Percentiles rank a stretch among this genome's conserved stretches.
phyloP scores from a whole-genome alignment of 2,113 vertebrate genomes.

The Protobothrops flavoviridis region DNA sequence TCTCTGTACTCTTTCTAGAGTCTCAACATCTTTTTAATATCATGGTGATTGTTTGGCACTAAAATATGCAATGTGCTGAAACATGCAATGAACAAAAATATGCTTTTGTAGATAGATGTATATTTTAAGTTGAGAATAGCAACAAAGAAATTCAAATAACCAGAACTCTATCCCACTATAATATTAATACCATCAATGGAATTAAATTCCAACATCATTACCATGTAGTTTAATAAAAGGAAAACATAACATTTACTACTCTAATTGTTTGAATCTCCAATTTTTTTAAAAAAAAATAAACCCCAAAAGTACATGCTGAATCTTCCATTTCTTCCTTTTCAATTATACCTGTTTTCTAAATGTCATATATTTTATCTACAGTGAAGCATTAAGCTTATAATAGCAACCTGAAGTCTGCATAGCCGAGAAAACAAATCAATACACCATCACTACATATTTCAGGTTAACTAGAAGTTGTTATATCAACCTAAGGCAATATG shows the following conservation, averaged over 20 bases:
- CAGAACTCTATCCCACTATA: neutral
- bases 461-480: neutral
- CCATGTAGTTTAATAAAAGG: neutral
- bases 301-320: neutral
- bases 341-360: neutral
- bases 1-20: too few relatives aligned
- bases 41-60: neutral
- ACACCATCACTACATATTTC: neutral
- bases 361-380: neutral
- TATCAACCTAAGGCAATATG: neutral
- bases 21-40: too few relatives aligned
- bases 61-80: neutral
- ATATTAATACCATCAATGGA: too few relatives aligned
- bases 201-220: neutral
- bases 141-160: slow-evolving; percentile 38
- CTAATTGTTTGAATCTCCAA: too few relatives aligned
- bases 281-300: neutral
- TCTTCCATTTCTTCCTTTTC: too few relatives aligned
- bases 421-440: neutral
- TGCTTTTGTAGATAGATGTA: neutral
- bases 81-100: neutral
- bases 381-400: neutral
- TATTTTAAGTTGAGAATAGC: slow-evolving; percentile 30
- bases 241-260: too few relatives aligned
- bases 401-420: neutral